Conservation (phyloP, 2,113 vertebrate genomes). For the Psettodes erumei region DNA sequence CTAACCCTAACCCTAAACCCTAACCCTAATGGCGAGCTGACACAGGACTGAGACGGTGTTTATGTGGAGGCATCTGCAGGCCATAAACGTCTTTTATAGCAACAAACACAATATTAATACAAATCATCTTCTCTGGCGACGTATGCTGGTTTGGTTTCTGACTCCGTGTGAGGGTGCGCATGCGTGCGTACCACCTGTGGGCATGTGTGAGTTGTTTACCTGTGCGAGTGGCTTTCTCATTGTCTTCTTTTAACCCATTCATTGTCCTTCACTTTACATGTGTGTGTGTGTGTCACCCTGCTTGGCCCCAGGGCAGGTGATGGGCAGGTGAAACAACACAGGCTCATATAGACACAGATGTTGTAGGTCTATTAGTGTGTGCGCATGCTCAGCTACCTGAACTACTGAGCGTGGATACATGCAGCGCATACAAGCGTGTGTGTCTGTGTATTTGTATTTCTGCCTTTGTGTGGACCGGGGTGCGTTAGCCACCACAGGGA, state of each 20-base stretch:
- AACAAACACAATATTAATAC: not conserved
- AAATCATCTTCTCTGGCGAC: not conserved
- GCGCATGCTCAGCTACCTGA: not conserved
- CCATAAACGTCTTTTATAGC: not conserved
- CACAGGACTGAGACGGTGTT: not conserved
- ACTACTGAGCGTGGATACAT: not conserved
- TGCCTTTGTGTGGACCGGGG: not conserved
- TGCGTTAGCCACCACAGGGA: too few relatives aligned
- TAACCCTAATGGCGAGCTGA: not conserved
- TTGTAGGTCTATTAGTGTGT: slow-evolving; percentile 21
- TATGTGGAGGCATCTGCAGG: not conserved
- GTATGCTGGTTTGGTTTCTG: not conserved
- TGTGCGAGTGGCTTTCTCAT: slow-evolving; percentile 62
- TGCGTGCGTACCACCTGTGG: slow-evolving; percentile 26
- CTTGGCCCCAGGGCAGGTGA: slow-evolving; percentile 72
- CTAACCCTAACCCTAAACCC: too few relatives aligned
- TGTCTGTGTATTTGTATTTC: slow-evolving; percentile 6
- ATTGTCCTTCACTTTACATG: slow-evolving; percentile 52
- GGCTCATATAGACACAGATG: slow-evolving; percentile 68
- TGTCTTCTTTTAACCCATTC: slow-evolving; percentile 56
- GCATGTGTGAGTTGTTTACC: slow-evolving; percentile 46
- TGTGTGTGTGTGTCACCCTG: slow-evolving; percentile 44
- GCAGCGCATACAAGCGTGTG: not conserved
- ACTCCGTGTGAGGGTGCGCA: slow-evolving; percentile 26
- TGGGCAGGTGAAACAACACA: slow-evolving; percentile 69